Evolutionary conservation across 1,140 invertebrate species (phyloP), one percentile per base, ranked within the genome.

Genomic region (Temnothorax curvispinosus): DNA sequence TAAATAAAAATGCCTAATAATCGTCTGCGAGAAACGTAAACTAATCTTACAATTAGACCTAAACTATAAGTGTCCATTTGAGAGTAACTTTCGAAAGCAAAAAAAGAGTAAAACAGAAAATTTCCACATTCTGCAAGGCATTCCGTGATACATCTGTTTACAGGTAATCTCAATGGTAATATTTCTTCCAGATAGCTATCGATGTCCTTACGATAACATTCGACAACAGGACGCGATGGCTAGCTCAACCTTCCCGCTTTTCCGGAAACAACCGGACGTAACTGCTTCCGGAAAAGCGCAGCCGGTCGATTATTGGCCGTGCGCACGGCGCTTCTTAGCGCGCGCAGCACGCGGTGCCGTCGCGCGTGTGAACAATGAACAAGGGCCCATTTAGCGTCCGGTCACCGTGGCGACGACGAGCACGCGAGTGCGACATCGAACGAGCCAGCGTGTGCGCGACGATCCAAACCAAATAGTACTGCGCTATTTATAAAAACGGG

Each of bases 341-440:
- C 58, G 75, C 56, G 38, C 27, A 11, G 75, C 56, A 47, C 41
- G 18, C 75, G 15, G 56, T 60, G 21, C 41, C 38, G 74, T 71
- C 35, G 52, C 38, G n/a, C 35, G 54, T 15, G 9, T 4, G 2
- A 56, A 15, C 11, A 21, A 21, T 21, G 64, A 18, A 7, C 11
- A 41, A 35, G 75, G 21, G 41, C 2, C 8, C 75, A 78, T 27
- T 80, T 80, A 41, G 64, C 62, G 64, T 80, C 8, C 75, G 85
- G 67, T 90, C 77, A 75, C 89, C 89, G 85, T 90, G 88, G 85
- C 8, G 88, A 90, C 88, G 21, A 32, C 35, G 65, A 13, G 21
- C 52, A 18, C 58, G 67, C 64, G 15, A 5, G 41, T 27, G 11
- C 38, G 18, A 38, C 44, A 18, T 65, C 56, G 62, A n/a, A 15